A percentile compares a stretch with the other conserved stretches of the same genome.
Conservation (phyloP, 2,113 vertebrate genomes). For the Pimephales promelas region DNA sequence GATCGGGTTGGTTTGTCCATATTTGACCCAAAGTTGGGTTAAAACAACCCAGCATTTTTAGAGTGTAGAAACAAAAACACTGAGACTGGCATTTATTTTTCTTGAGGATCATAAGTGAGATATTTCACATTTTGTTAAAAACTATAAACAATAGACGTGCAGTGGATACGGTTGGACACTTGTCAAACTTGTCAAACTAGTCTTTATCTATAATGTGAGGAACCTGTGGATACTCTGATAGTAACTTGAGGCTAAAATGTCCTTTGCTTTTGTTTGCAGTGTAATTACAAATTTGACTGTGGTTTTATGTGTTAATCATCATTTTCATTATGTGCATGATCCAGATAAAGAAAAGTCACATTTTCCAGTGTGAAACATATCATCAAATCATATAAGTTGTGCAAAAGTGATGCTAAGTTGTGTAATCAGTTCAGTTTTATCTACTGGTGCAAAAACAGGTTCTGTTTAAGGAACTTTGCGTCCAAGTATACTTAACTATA, state of each 20-base stretch:
- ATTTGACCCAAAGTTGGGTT: too few species aligned
- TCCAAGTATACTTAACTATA: too few species aligned
- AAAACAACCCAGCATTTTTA: too few species aligned
- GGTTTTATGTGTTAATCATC: neutral
- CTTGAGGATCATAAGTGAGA: neutral
- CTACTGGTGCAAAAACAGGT: neutral
- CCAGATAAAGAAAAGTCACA: neutral
- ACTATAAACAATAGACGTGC: neutral
- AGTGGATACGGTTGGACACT: neutral
- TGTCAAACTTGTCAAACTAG: neutral
- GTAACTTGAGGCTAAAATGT: neutral
- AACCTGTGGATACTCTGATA: neutral
- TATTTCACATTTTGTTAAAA: neutral
- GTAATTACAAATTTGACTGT: neutral
- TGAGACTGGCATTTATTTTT: neutral
- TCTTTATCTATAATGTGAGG: neutral
- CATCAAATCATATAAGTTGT: too few species aligned
- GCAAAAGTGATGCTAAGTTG: too few species aligned
- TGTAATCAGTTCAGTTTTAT: neutral
- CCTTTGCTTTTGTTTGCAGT: too few species aligned
- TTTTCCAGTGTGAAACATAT: neutral
- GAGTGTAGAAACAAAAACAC: neutral
- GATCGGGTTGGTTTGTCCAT: too few species aligned
- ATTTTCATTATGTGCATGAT: neutral
- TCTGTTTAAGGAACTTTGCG: too few species aligned